Conservation (phyloP, 2,113 vertebrate genomes). For the Rhodinocichla rosea region DNA sequence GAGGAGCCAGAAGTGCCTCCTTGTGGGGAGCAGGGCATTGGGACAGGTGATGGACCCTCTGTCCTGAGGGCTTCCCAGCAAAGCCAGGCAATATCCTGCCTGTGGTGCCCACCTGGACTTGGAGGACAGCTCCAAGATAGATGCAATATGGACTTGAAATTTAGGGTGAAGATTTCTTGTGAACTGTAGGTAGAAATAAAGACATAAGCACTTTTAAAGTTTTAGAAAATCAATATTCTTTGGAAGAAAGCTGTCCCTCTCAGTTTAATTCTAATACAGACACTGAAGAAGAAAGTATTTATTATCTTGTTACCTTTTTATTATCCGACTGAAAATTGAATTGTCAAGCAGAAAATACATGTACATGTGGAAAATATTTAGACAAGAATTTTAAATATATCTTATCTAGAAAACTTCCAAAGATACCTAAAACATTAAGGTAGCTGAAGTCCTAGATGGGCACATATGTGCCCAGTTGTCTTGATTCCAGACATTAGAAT, state of each 20-base stretch:
- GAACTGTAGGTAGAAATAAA: not conserved
- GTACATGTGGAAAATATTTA: not conserved
- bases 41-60: not conserved
- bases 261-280: not conserved
- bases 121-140: not conserved
- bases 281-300: not conserved
- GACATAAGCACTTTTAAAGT: not conserved
- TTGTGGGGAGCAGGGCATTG: fast-evolving
- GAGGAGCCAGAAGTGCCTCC: not conserved
- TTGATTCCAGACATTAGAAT: not conserved
- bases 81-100: not conserved
- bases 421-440: not conserved
- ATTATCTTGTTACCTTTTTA: not conserved
- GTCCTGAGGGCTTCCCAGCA: fast-evolving
- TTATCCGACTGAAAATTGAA: not conserved
- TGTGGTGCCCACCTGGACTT: fast-evolving
- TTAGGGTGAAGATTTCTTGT: not conserved
- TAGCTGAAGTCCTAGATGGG: not conserved
- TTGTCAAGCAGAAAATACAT: not conserved
- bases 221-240: not conserved
- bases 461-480: not conserved
- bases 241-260: not conserved
- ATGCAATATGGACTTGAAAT: not conserved
- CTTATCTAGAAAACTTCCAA: not conserved
- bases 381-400: not conserved